Percentiles rank a stretch among this genome's conserved stretches.
Conservation (phyloP, 2,797 vertebrate genomes). For the Helostoma temminkii region DNA sequence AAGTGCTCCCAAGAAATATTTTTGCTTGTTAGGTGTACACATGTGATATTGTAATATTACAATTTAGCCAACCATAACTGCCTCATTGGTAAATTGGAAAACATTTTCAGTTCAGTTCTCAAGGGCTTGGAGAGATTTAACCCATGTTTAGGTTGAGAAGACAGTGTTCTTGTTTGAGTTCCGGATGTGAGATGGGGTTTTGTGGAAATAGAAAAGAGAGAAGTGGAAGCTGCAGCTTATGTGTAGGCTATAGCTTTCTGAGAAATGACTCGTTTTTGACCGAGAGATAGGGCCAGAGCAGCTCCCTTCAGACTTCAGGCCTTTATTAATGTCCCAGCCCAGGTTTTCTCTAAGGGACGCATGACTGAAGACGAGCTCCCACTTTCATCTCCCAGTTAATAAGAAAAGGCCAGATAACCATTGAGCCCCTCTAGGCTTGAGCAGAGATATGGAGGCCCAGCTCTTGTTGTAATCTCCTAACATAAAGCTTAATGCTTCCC, state of each 20-base stretch:
- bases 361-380: slow-evolving; percentile 66
- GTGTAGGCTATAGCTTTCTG: slow-evolving; percentile 47
- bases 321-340: slow-evolving; percentile 74
- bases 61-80: slow-evolving; percentile 8
- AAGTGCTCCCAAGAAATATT: too few species aligned
- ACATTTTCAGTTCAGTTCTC: slow-evolving; percentile 15
- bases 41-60: slow-evolving; percentile 38
- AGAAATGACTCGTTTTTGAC: slow-evolving; percentile 60
- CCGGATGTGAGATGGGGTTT: slow-evolving; percentile 14
- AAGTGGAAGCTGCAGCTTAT: slow-evolving; percentile 42
- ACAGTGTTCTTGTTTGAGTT: slow-evolving; percentile 35
- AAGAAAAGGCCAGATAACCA: slow-evolving; percentile 79
- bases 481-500: slow-evolving; percentile 58
- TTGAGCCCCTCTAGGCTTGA: slow-evolving; percentile 63
- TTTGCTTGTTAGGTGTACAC: not conserved
- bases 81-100: slow-evolving; percentile 34
- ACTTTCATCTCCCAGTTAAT: slow-evolving; percentile 78
- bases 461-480: slow-evolving; percentile 68
- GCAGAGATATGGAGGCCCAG: slow-evolving; percentile 59
- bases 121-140: slow-evolving; percentile 34
- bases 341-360: slow-evolving; percentile 73
- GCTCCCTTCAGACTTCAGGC: slow-evolving; percentile 68
- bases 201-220: slow-evolving; percentile 44
- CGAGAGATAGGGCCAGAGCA: slow-evolving; percentile 59
- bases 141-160: slow-evolving; percentile 26